A percentile compares a stretch with the other conserved stretches of the same genome.
Conservation (phyloP, 2,888 invertebrate species). For the Allolobophora icterica region DNA sequence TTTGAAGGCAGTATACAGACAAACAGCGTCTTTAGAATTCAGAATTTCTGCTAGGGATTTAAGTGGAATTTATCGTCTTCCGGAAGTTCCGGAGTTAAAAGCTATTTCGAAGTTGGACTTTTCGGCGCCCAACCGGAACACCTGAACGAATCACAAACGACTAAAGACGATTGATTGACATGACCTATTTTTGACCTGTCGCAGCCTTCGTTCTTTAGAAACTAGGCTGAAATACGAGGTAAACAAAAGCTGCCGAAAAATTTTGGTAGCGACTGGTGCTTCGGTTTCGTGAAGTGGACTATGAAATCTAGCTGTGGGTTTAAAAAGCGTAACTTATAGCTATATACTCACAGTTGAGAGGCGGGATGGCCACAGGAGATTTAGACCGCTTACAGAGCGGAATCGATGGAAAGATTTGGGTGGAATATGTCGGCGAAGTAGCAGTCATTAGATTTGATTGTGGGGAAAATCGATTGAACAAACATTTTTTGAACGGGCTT, state of each 20-base stretch:
- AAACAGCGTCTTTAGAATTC: too few species aligned
- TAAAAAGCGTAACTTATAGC: not conserved
- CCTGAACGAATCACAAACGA: not conserved
- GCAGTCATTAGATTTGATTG: constrained; percentile 36
- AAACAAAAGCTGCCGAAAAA: not conserved
- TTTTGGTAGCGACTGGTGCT: not conserved
- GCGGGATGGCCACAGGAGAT: constrained; percentile 26
- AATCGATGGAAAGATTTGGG: constrained; percentile 26
- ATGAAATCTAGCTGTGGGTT: not conserved
- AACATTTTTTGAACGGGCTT: constrained; percentile 37
- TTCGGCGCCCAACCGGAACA: not conserved
- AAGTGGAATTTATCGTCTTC: too few species aligned
- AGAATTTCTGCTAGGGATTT: too few species aligned
- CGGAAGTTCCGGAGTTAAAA: too few species aligned
- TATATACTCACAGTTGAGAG: not conserved
- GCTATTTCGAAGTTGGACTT: too few species aligned
- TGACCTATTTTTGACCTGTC: not conserved
- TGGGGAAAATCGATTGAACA: constrained; percentile 41
- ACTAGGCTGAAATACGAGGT: not conserved
- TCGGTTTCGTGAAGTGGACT: not conserved
- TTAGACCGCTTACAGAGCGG: constrained; percentile 29
- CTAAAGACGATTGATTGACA: not conserved
- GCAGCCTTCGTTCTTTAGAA: not conserved
- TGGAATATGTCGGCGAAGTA: constrained; percentile 33
- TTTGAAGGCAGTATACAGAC: too few species aligned